Percentiles rank a stretch among this genome's conserved stretches.
These are phyloP conservation scores for Ecliptopera silaceata DNA, from an alignment of 2,888 invertebrate species.

Conservation along the genomic window DNA sequence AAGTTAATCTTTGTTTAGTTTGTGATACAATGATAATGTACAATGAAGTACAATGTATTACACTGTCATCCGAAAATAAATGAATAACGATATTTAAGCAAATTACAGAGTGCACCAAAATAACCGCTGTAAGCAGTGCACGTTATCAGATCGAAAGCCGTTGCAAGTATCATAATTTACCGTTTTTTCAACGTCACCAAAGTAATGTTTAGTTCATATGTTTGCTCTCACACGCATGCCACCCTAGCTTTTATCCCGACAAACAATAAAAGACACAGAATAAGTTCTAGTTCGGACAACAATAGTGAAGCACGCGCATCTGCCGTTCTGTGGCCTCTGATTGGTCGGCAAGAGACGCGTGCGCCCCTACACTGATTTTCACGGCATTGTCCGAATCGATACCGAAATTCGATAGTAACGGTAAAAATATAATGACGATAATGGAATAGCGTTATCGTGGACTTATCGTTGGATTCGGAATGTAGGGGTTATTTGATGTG, in stretches of 20 bases:
- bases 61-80: too few species aligned
- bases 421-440: slow-evolving; percentile 44
- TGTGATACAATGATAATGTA: too few species aligned
- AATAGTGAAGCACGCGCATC: slow-evolving; percentile 73
- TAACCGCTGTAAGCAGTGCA: neutral
- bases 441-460: slow-evolving; percentile 39
- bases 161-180: slow-evolving; percentile 43
- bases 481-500: neutral
- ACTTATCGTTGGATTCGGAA: slow-evolving; percentile 8
- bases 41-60: too few species aligned
- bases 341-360: slow-evolving; percentile 54
- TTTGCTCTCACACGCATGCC: slow-evolving; percentile 64
- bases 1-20: too few species aligned
- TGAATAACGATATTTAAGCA: too few species aligned
- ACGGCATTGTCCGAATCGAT: slow-evolving; percentile 71
- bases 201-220: slow-evolving; percentile 63
- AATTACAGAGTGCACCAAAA: neutral
- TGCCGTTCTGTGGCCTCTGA: slow-evolving; percentile 56
- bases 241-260: slow-evolving; percentile 59
- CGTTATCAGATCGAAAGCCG: slow-evolving; percentile 16
- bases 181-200: slow-evolving; percentile 47
- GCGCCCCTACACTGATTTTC: slow-evolving; percentile 74
- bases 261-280: slow-evolving; percentile 53
- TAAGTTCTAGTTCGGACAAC: slow-evolving; percentile 47
- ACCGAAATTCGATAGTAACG: slow-evolving; percentile 67